Conservation (phyloP, 2,888 invertebrate genomes). For the Synergus laeviventris region DNA sequence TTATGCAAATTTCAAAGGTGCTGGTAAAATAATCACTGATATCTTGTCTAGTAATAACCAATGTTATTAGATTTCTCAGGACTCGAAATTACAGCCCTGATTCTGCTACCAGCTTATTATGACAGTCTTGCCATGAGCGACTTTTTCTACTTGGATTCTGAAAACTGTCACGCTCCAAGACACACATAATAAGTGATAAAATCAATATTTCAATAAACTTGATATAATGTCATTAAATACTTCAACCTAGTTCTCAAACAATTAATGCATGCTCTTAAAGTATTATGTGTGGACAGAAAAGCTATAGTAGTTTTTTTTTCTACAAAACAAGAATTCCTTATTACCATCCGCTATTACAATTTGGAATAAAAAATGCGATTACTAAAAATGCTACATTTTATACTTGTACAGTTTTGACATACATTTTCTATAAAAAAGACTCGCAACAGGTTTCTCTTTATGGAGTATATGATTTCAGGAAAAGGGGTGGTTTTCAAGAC, state of each 20-base stretch:
- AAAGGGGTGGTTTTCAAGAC: background rate
- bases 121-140: background rate
- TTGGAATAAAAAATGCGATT: too few relatives aligned
- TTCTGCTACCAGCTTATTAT: background rate
- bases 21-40: background rate
- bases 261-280: background rate
- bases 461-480: background rate
- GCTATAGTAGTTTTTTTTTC: background rate
- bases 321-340: background rate
- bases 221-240: constrained; percentile 15
- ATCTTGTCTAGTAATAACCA: background rate
- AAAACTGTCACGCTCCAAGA: background rate
- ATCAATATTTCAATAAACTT: constrained; percentile 19
- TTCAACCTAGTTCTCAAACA: constrained; percentile 30
- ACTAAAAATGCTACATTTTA: too few relatives aligned
- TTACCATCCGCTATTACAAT: background rate
- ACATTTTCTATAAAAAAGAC: background rate
- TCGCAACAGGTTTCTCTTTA: background rate
- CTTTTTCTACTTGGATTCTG: background rate
- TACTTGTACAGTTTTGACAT: background rate
- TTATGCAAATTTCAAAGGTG: background rate
- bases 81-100: background rate
- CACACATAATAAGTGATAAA: constrained; percentile 14
- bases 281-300: background rate
- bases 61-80: background rate